phyloP scores from a whole-genome alignment of 2,797 vertebrate genomes.

The Alauda arvensis region DNA sequence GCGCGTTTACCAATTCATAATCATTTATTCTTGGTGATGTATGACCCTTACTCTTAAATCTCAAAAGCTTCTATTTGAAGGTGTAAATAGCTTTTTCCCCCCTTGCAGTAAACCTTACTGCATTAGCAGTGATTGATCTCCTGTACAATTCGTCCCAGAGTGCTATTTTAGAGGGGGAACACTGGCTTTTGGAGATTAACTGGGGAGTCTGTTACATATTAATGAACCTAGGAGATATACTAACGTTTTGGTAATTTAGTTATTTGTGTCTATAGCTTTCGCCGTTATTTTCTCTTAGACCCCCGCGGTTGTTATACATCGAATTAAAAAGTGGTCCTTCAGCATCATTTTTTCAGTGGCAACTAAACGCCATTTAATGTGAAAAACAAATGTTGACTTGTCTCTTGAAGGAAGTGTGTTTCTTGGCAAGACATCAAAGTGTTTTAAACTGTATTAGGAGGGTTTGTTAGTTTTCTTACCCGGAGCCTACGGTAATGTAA shows the following conservation, averaged over 20 bases:
- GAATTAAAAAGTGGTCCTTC: slow-evolving; percentile 83
- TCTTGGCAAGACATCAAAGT: slow-evolving; percentile 77
- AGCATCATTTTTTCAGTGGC: slow-evolving; percentile 75
- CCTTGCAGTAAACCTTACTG: slow-evolving; percentile 81
- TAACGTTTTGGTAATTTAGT: slow-evolving; percentile 85
- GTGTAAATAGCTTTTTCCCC: slow-evolving; percentile 79
- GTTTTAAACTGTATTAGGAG: slow-evolving; percentile 67
- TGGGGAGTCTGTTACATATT: slow-evolving; percentile 83
- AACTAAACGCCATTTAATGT: slow-evolving; percentile 81
- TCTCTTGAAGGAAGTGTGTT: slow-evolving; percentile 75
- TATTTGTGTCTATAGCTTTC: slow-evolving; percentile 82
- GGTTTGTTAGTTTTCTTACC: slow-evolving; percentile 67
- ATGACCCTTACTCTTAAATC: slow-evolving; percentile 84
- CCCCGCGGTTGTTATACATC: slow-evolving; percentile 79
- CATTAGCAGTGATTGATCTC: slow-evolving; percentile 85
- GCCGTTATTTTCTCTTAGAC: slow-evolving; percentile 80
- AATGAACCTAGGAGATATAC: slow-evolving; percentile 82
- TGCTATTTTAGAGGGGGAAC: slow-evolving; percentile 83
- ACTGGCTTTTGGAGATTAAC: slow-evolving; percentile 85
- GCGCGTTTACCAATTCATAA: slow-evolving; percentile 85
- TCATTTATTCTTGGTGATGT: slow-evolving; percentile 87
- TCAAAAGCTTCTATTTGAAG: slow-evolving; percentile 86
- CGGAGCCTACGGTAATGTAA: slow-evolving; percentile 46
- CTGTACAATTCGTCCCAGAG: slow-evolving; percentile 84
- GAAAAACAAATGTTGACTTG: slow-evolving; percentile 86